These are phyloP conservation scores for Sterrhoptilus dennistouni DNA, from an alignment of 2,113 vertebrate species.

Conservation along the genomic window DNA sequence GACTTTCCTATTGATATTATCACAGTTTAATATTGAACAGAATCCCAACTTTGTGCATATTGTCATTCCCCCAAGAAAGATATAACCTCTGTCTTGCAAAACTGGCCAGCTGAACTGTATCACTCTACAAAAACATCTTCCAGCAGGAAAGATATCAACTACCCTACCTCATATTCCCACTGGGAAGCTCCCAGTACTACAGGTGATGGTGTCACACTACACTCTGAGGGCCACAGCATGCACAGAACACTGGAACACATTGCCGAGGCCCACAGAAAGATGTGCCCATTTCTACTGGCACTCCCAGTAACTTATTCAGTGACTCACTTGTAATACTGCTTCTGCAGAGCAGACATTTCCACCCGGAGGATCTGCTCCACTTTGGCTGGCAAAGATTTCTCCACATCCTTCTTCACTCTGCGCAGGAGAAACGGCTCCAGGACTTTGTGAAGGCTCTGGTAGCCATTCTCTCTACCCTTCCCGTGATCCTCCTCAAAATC, in stretches of 20 bases:
- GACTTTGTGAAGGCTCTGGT: conserved; percentile 97
- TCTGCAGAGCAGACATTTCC: conserved; percentile 96
- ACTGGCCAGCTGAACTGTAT: not conserved
- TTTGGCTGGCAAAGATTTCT: conserved; percentile 97
- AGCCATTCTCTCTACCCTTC: conserved; percentile 94
- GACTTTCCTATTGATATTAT: not conserved
- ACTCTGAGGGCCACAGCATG: not conserved
- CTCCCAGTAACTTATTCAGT: not conserved
- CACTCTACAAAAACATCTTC: not conserved
- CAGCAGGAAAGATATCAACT: not conserved
- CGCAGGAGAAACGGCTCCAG: conserved; percentile 95
- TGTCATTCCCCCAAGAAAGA: not conserved
- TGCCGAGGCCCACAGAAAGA: not conserved
- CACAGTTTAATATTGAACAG: not conserved
- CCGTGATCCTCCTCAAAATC: conserved; percentile 97
- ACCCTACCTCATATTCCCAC: not conserved
- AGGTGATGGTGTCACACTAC: not conserved
- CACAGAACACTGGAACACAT: not conserved
- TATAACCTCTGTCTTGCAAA: not conserved
- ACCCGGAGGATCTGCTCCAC: conserved; percentile 98
- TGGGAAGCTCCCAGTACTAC: not conserved
- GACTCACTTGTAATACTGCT: conserved; percentile 96
- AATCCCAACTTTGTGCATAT: not conserved
- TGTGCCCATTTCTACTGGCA: not conserved
- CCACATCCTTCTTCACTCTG: conserved; percentile 97